phyloP scores from a whole-genome alignment of 2,797 vertebrate genomes.

The Sebastes umbrosus region DNA sequence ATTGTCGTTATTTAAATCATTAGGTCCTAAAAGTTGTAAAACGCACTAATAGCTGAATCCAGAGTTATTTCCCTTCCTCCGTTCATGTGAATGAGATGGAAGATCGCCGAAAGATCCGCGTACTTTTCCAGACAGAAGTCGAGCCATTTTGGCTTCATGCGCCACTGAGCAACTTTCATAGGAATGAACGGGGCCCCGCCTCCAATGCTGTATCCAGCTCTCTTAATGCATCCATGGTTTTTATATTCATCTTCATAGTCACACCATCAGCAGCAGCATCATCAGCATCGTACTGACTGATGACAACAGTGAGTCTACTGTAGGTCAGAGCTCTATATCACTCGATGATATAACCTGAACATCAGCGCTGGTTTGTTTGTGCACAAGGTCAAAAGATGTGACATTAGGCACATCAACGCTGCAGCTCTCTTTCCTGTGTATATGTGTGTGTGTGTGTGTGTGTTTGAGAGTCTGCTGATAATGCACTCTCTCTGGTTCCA shows the following conservation, averaged over 20 bases:
- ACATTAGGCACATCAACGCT: not conserved
- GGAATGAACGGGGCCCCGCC: no score
- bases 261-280: not conserved
- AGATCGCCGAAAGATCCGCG: no score
- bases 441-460: conserved; percentile 3
- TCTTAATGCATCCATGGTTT: not conserved
- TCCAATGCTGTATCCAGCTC: no score
- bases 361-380: not conserved
- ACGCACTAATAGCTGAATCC: no score
- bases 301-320: not conserved
- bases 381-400: conserved; percentile 22
- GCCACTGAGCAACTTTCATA: no score
- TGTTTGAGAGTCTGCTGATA: conserved; percentile 22
- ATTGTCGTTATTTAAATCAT: no score
- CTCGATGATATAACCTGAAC: not conserved
- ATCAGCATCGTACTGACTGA: conserved; percentile 14
- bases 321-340: not conserved
- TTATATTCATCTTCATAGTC: conserved; percentile 1
- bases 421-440: not conserved
- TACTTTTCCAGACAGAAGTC: no score
- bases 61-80: no score
- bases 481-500: conserved; percentile 21
- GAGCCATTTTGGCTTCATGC: no score
- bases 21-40: no score
- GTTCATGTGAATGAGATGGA: no score